These are phyloP conservation scores for Argyresthia albistria DNA, from an alignment of 2,888 invertebrate species.

Conservation along the genomic window DNA sequence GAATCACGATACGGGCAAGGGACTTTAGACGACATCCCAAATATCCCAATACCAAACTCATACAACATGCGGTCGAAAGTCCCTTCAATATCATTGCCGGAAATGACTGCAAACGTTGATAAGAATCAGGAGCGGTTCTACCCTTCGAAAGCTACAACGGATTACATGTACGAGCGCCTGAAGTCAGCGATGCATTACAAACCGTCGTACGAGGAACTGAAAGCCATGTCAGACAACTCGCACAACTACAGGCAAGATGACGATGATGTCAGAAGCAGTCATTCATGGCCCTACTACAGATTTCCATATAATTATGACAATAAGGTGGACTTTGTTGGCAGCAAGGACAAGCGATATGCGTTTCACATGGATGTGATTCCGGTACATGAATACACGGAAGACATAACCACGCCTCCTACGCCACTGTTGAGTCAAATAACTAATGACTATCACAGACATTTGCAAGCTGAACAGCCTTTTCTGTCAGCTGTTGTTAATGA, in stretches of 20 bases:
- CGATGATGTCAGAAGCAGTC: no score
- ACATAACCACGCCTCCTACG: slow-evolving; percentile 15
- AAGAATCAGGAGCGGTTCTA: no score
- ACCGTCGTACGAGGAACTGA: no score
- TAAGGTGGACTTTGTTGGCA: neutral
- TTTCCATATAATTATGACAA: neutral
- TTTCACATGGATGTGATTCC: slow-evolving; percentile 33
- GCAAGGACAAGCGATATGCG: slow-evolving; percentile 44
- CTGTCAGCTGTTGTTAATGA: slow-evolving; percentile 47
- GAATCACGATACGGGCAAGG: no score
- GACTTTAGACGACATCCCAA: no score
- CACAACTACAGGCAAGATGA: no score
- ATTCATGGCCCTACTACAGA: neutral
- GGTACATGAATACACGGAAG: slow-evolving; percentile 38
- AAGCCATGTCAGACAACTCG: no score
- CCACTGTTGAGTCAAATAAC: neutral
- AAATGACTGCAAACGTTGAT: no score
- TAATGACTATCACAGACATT: slow-evolving; percentile 12
- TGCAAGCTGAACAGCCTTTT: slow-evolving; percentile 39
- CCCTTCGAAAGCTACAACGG: slow-evolving; percentile 17
- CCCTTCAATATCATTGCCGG: no score
- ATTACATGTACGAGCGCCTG: slow-evolving; percentile 12
- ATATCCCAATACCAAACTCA: no score
- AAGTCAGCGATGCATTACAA: no score
- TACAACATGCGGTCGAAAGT: no score